These are phyloP conservation scores for Syncerus caffer DNA, from an alignment of 2,797 vertebrate genomes.

Conservation along the genomic window DNA sequence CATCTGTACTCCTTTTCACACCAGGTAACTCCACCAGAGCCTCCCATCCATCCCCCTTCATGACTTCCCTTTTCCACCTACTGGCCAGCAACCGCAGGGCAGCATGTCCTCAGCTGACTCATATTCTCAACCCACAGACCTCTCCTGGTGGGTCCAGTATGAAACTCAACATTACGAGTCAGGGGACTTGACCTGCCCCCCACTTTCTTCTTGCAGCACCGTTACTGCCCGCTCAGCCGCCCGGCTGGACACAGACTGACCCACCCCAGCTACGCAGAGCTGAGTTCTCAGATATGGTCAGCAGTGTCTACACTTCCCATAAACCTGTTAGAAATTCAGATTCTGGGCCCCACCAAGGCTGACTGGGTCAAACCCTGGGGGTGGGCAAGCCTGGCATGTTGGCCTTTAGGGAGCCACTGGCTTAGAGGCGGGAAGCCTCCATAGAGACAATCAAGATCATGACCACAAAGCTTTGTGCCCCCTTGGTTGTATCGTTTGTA, in stretches of 20 bases:
- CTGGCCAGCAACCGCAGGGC: not conserved
- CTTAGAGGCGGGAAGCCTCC: not conserved
- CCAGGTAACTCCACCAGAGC: not conserved
- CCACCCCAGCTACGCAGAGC: accelerated
- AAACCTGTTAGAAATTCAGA: not conserved
- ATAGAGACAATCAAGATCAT: not conserved
- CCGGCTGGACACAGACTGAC: not conserved
- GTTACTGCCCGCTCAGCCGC: accelerated
- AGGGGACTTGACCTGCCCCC: not conserved
- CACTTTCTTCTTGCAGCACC: not conserved
- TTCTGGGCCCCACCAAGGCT: not conserved
- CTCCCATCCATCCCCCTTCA: not conserved
- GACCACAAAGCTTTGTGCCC: not conserved
- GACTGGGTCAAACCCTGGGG: not conserved
- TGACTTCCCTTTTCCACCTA: not conserved
- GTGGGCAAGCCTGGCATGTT: not conserved
- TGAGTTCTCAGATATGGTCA: not conserved
- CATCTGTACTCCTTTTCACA: not conserved
- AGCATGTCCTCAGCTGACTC: not conserved
- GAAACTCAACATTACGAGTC: not conserved
- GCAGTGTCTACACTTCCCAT: not conserved
- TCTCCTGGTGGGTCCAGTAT: not conserved
- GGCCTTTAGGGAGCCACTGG: not conserved
- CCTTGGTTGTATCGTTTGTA: not conserved
- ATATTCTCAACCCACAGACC: not conserved